Percentiles rank a stretch among this genome's conserved stretches.
Evolutionary conservation across 2,797 vertebrate species (phyloP).

Genomic region (Microctenopoma stevenorrisi): DNA sequence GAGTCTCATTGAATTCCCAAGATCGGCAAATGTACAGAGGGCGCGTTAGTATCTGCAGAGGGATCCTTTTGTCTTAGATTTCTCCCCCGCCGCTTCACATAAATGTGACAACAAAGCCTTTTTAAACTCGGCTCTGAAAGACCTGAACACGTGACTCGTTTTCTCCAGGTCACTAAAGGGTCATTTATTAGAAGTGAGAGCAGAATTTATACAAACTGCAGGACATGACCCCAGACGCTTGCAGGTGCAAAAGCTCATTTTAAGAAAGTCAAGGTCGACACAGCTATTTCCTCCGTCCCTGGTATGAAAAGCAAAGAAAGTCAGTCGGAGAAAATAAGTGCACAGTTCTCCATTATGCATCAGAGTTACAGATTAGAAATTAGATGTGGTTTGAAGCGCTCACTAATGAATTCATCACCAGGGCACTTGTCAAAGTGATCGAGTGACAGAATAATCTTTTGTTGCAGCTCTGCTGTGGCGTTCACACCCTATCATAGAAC

Average conservation of each 20-base stretch:
- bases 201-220: background rate
- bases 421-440: slow-evolving; percentile 18
- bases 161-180: background rate
- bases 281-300: background rate
- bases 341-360: background rate
- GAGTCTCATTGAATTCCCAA: slow-evolving; percentile 2
- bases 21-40: background rate
- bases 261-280: background rate
- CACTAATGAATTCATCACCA: slow-evolving; percentile 15
- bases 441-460: slow-evolving; percentile 31
- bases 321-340: background rate
- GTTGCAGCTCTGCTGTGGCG: slow-evolving; percentile 7
- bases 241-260: too few species aligned
- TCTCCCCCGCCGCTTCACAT: too few species aligned
- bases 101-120: background rate
- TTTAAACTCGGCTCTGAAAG: background rate
- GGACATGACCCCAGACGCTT: background rate
- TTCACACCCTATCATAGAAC: background rate
- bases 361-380: background rate
- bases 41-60: too few species aligned
- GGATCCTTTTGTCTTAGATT: too few species aligned
- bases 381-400: background rate
- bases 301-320: background rate
- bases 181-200: background rate
- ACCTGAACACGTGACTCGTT: background rate